These are phyloP conservation scores for Oncorhynchus masou DNA, from an alignment of 2,113 vertebrate genomes.

Conservation along the genomic window DNA sequence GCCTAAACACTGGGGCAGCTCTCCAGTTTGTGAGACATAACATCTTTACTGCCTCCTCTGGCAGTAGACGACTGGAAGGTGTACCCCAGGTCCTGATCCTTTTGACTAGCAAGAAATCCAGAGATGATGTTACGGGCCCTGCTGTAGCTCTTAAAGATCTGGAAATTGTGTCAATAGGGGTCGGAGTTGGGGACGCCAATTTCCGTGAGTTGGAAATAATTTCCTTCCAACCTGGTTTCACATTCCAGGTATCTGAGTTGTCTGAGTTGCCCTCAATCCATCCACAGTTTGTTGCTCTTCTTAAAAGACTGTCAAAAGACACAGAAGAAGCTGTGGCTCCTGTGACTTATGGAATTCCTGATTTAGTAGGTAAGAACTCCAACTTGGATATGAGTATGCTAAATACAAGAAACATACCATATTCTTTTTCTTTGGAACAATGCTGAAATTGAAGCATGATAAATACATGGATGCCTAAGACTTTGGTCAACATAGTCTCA, in stretches of 20 bases:
- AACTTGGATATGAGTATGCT: constrained; percentile 17
- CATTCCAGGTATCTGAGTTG: constrained; percentile 74
- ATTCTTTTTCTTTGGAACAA: neutral
- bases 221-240: constrained; percentile 78
- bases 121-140: constrained; percentile 78
- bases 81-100: constrained; percentile 84
- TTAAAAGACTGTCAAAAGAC: constrained; percentile 49
- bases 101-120: constrained; percentile 75
- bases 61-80: constrained; percentile 76
- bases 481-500: neutral
- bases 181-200: constrained; percentile 78
- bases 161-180: constrained; percentile 75
- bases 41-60: constrained; percentile 74
- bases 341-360: constrained; percentile 42
- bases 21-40: constrained; percentile 82
- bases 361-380: constrained; percentile 62
- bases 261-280: constrained; percentile 71
- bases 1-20: constrained; percentile 78
- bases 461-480: neutral
- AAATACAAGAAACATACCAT: constrained; percentile 2
- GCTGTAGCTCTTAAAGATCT: constrained; percentile 75
- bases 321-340: constrained; percentile 30
- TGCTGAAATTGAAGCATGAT: constrained; percentile 7
- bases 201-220: constrained; percentile 78
- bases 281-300: constrained; percentile 54